phyloP scores from a whole-genome alignment of 2,888 invertebrate genomes.

The Noctua comes region DNA sequence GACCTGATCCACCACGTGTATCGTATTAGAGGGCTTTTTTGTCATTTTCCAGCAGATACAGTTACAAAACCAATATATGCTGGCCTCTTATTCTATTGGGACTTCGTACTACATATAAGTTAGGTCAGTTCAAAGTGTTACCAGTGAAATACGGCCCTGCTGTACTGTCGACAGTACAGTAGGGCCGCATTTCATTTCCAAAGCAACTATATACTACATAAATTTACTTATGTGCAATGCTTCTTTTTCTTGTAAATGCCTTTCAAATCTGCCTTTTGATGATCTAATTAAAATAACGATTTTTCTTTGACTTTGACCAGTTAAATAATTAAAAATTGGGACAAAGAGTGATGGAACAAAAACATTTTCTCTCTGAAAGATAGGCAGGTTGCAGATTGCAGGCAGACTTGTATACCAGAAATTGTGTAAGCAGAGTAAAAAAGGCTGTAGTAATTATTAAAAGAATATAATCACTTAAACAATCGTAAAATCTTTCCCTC shows the following conservation, averaged over 20 bases:
- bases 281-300: neutral
- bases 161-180: neutral
- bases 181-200: too few species aligned
- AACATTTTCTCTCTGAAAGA: neutral
- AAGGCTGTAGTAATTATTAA: neutral
- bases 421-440: neutral
- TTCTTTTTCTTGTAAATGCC: neutral
- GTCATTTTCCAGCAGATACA: neutral
- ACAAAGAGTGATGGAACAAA: neutral
- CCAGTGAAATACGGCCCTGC: neutral
- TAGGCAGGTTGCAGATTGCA: neutral
- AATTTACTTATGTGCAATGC: neutral
- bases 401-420: neutral
- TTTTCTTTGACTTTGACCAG: neutral
- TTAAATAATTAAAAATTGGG: neutral
- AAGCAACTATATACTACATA: neutral
- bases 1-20: neutral
- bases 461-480: neutral
- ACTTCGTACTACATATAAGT: neutral
- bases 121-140: neutral
- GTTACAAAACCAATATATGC: neutral
- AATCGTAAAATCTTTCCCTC: conserved; percentile 16
- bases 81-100: neutral
- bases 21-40: neutral
- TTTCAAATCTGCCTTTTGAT: neutral